Evolutionary conservation across 92 coral and sea anemone species (phyloP), one percentile per base, ranked within the genome.

Genomic region (Umimayanthus chanpuru): DNA sequence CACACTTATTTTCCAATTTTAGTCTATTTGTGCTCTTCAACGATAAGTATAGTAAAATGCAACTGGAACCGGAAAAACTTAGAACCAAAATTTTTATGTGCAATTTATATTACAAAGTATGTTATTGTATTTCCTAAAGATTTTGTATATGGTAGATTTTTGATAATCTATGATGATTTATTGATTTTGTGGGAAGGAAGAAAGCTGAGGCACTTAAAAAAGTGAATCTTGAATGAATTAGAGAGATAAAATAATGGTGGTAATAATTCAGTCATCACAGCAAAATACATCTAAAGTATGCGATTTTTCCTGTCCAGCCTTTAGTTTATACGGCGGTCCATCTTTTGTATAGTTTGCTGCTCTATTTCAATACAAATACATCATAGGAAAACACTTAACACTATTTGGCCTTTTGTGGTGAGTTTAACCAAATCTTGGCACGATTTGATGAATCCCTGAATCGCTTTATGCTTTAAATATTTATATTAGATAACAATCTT

Each of bases 401-500:
- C 68, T 61, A 21, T 61, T 75, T 38, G 50, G 25, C 15, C 39
- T 5, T 5, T 23, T 83, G 76, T 43, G 77, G 61, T 61, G 6
- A 81, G 56, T 0, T 83, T 26, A 67, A 28, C 77, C 61, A 25
- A 29, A 32, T 71, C 30, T 83, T 68, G 78, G 66, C 78, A 43
- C 77, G 2, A 18, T 47, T 29, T 68, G 43, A 68, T 4, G 14
- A 44, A 83, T 83, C 70, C 65, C 26, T 32, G 85, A 32, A 29
- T 80, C 72, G 87, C 77, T 43, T 39, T 28, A 39, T 26, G 20
- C 4, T 67, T 83, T 68, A 83, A 70, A 83, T 68, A 68, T 83
- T 83, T 70, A 83, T 47, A 32, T 30, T 47, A 29, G 36, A 68
- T 14, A 68, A 67, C 25, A 83, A 83, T 29, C 66, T 38, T 26